Percentiles rank a stretch among this genome's conserved stretches.
Evolutionary conservation across 2,113 vertebrate species (phyloP).

Genomic region (Spilogale gracilis): DNA sequence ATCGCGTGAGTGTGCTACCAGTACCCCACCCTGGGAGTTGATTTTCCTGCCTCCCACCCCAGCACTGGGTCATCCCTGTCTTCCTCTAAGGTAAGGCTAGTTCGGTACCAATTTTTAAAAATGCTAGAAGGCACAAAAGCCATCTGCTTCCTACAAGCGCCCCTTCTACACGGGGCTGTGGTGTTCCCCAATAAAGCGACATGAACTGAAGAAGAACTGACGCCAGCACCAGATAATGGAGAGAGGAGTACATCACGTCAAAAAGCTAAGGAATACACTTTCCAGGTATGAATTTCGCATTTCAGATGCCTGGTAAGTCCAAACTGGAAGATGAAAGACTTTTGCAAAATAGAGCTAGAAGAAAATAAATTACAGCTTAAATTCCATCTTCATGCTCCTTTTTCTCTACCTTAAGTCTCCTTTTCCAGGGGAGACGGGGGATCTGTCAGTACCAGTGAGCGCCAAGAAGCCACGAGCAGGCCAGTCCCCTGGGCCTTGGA

Average conservation of each 20-base stretch:
- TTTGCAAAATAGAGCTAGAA: neutral
- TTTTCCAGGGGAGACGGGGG: neutral
- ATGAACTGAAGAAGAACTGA: neutral
- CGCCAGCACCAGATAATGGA: neutral
- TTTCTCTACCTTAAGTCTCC: neutral
- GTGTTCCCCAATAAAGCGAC: neutral
- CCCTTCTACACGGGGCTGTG: neutral
- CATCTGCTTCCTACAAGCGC: neutral
- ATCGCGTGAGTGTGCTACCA: neutral
- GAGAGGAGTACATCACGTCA: neutral
- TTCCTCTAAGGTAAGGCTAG: neutral
- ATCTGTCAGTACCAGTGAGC: neutral
- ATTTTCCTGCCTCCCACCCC: neutral
- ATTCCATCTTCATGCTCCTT: neutral
- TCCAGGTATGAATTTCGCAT: neutral
- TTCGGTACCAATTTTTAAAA: neutral
- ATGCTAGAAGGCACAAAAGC: neutral
- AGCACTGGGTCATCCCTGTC: neutral
- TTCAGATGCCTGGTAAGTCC: neutral
- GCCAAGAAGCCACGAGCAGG: neutral
- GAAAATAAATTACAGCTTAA: neutral
- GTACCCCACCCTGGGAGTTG: neutral
- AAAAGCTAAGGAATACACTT: neutral
- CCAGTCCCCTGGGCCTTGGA: neutral
- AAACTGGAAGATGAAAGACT: conserved; percentile 1